Conservation (phyloP, 2,113 vertebrate genomes). For the Hippoglossus stenolepis region DNA sequence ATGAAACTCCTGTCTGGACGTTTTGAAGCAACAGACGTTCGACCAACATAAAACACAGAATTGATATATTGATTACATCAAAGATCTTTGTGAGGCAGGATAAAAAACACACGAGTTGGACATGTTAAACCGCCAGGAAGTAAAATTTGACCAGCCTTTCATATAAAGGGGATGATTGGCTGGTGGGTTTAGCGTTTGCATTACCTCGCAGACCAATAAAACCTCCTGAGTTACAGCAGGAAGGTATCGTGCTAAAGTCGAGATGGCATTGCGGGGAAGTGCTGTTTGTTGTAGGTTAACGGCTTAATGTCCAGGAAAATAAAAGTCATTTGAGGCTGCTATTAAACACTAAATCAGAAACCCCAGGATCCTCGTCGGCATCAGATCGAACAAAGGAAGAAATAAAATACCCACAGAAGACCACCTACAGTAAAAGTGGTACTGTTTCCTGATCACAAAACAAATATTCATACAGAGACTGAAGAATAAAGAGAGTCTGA, state of each 20-base stretch:
- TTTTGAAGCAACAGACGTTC: not conserved
- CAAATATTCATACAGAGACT: not conserved
- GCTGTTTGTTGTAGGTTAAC: conserved; percentile 5
- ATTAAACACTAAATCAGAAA: conserved; percentile 16
- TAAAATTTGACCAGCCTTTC: not conserved
- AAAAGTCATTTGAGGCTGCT: not conserved
- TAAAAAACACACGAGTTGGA: not conserved
- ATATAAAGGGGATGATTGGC: not conserved
- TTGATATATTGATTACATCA: not conserved
- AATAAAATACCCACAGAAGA: not conserved
- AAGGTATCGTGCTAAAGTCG: not conserved
- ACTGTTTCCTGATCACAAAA: not conserved
- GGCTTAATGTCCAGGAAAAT: not conserved
- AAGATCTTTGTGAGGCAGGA: not conserved
- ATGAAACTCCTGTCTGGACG: not conserved
- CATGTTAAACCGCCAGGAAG: not conserved
- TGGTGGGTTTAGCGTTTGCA: not conserved
- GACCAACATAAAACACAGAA: not conserved
- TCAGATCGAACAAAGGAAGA: not conserved
- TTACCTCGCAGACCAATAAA: conserved; percentile 11
- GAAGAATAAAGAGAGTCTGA: too few species aligned
- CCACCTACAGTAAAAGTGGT: not conserved
- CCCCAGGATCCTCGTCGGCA: not conserved
- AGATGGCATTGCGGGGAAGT: not conserved
- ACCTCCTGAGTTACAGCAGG: conserved; percentile 8